Conservation (phyloP, 2,797 vertebrate genomes). For the Squalus acanthias region DNA sequence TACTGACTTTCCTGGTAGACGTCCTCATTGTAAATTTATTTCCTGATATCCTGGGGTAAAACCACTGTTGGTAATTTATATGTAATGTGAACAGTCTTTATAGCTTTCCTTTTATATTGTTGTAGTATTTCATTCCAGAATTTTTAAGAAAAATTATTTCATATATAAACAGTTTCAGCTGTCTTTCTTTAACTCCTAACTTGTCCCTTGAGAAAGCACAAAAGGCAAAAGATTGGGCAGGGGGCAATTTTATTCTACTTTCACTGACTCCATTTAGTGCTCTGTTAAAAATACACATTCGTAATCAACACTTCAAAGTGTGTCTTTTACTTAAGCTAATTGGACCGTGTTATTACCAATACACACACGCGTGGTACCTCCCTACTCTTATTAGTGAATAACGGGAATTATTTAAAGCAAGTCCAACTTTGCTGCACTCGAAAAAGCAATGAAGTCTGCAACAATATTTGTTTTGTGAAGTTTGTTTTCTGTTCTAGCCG, state of each 20-base stretch:
- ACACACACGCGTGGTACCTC: background rate
- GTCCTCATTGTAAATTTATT: constrained; percentile 30
- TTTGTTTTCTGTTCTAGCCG: background rate
- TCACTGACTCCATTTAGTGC: background rate
- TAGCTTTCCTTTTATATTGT: constrained; percentile 24
- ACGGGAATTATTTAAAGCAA: background rate
- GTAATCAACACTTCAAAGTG: background rate
- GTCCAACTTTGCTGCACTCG: background rate
- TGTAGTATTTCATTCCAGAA: constrained; percentile 23
- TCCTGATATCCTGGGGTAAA: constrained; percentile 35
- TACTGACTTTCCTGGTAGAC: constrained; percentile 6
- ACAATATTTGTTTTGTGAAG: background rate
- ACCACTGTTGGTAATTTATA: constrained; percentile 30
- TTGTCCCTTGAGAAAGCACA: constrained; percentile 9
- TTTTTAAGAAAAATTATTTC: constrained; percentile 31
- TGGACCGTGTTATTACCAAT: background rate
- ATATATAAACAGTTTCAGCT: constrained; percentile 13
- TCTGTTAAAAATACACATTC: background rate
- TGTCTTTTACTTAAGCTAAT: background rate
- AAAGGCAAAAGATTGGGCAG: background rate
- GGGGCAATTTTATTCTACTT: background rate
- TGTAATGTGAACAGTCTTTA: constrained; percentile 8
- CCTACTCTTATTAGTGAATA: background rate
- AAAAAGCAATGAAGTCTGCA: background rate
- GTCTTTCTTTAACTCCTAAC: background rate